Conservation (phyloP, 2,113 vertebrate species). For the Hirundichthys speculiger region DNA sequence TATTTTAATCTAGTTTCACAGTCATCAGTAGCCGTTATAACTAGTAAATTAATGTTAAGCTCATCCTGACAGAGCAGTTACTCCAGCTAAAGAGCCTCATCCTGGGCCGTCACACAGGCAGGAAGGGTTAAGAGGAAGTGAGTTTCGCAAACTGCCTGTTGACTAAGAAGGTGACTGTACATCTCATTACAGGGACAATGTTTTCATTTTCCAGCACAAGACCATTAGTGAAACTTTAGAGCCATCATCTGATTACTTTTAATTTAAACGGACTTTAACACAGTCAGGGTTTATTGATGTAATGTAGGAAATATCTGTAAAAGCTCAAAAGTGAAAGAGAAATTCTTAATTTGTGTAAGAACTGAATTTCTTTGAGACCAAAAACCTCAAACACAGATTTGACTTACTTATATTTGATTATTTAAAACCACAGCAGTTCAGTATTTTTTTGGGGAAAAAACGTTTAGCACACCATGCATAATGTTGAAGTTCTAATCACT, state of each 20-base stretch:
- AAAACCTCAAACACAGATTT: no score
- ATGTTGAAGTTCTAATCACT: no score
- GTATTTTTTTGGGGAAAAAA: no score
- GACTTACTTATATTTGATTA: no score
- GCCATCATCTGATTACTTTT: not conserved
- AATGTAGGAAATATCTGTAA: no score
- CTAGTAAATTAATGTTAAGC: not conserved
- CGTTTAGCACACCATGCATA: no score
- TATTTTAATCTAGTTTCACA: not conserved
- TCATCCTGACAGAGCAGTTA: slow-evolving; percentile 12
- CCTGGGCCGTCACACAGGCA: slow-evolving; percentile 26
- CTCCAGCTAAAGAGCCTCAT: not conserved
- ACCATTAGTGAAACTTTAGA: not conserved
- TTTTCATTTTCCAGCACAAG: not conserved
- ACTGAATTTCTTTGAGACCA: no score
- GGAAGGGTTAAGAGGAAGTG: slow-evolving; percentile 77
- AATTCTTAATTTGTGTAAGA: no score
- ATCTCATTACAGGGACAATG: slow-evolving; percentile 25
- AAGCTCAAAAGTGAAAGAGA: no score
- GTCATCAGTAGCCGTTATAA: not conserved
- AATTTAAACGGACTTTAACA: not conserved
- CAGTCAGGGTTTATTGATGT: not conserved
- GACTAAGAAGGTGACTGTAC: slow-evolving; percentile 58
- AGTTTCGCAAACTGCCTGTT: slow-evolving; percentile 45
- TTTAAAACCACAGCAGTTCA: no score